Base-by-base conservation (phyloP, 2,797 vertebrate species). In the Labroides dimidiatus region DNA sequence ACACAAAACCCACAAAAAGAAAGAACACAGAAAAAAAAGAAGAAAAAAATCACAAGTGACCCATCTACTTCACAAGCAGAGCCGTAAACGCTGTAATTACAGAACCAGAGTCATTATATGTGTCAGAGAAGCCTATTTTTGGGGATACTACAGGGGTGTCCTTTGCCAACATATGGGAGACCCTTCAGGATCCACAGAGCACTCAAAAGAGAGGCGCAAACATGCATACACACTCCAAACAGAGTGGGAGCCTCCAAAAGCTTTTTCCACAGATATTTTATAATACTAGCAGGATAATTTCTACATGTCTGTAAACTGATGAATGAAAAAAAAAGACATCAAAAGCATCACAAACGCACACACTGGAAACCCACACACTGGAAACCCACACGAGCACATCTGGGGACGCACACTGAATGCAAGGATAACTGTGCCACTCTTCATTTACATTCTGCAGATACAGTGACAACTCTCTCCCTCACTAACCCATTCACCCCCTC, bases 381-480 rank as follows among this genome's bases (percentile, higher is more conserved):
- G n/a, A n/a, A n/a, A n/a, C n/a, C n/a, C n/a, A 56, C 51, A 51
- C 1, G 19, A 10, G 68, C 53, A 83, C 43, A 73, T 54, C 41
- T 27, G 55, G 49, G 33, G 24, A 70, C 54, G 51, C 7, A 50
- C 43, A 69, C 37, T 69, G 44, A 68, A 80, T 24, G 60, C 51
- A 67, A 75, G 66, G 76, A 54, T 69, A 67, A 80, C 66, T 58
- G 73, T 41, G 33, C 65, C 62, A 67, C 64, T 56, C 75, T 77
- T 90, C 52, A 86, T 90, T 86, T 79, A 85, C 56, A 86, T 87
- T 86, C 77, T 75, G 75, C 67, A 60, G 54, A 77, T 72, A 72
- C 66, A 73, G 48, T 84, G 77, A 68, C 64, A 84, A 47, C 67
- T 64, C 74, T 67, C 33, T 39, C 51, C 54, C 36, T 49, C 19